Evolutionary conservation across 1,140 invertebrate genomes (phyloP), one percentile per base, ranked within the genome.

Genomic region (Phymastichus coffea): DNA sequence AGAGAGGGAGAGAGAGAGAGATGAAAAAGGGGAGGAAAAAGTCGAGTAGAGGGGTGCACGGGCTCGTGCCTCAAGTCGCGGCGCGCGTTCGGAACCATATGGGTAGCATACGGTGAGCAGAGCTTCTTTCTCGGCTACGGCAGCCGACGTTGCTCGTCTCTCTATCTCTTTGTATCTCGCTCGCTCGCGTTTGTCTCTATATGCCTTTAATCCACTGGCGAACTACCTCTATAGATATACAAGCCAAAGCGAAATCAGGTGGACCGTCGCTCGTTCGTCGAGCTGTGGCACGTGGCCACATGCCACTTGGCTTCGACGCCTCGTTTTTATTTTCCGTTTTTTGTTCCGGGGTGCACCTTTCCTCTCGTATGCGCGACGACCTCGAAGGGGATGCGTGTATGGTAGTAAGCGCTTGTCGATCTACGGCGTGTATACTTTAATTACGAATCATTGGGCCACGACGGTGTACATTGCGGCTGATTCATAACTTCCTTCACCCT

Each of bases 31-130:
- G 61, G 62, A 65, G 23, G 57, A 64, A 57, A 64, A 65, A 66
- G 61, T 28, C 28, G 40, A 25, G 53, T 55, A 48, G n/a, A n/a
- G 56, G 38, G 33, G 38, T 19, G 47, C 15, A n/a, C n/a, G 26
- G 48, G 23, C 26, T 64, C 47, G 57, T 66, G 61, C 60, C 60
- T 61, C 57, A 62, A 63, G 61, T 40, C 46, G 61, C 66, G 71
- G 67, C 68, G 69, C 67, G 66, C 68, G 67, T 72, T 22, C 67
- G 68, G 61, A 66, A 67, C 74, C 77, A 79, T 79, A 79, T 78
- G 77, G 77, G 70, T 72, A 79, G 74, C 77, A 79, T 75, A 79
- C 77, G 77, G 77, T 57, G 64, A 79, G 77, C 71, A 76, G 74
- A 69, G 68, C 51, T 51, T 57, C 52, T 63, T 37, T 54, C 40